Evolutionary conservation across 2,113 vertebrate genomes (phyloP).

Genomic region (Rhadina sibilatrix): DNA sequence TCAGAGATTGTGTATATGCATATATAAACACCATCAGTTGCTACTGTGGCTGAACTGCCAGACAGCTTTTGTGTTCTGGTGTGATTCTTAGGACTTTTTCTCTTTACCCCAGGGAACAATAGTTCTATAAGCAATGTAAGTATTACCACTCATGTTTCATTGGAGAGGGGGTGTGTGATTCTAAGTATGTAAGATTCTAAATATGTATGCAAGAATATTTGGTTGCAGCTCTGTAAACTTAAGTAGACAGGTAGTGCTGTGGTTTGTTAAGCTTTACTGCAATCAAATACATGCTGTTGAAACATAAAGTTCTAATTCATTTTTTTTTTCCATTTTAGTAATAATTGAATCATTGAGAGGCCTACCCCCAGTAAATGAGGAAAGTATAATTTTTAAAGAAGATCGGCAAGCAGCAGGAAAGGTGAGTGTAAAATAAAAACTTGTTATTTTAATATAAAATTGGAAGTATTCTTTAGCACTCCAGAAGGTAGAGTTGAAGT

Average conservation of each 20-base stretch:
- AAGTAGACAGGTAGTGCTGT: neutral
- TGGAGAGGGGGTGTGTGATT: neutral
- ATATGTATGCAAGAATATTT: neutral
- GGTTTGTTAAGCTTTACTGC: neutral
- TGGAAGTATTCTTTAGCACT: neutral
- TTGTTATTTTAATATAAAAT: neutral
- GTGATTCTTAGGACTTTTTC: neutral
- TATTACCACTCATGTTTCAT: accelerated
- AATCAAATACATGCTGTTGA: neutral
- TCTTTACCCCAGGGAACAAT: neutral
- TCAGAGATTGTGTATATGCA: neutral
- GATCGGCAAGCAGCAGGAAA: constrained; percentile 82
- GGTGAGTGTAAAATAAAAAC: constrained; percentile 66
- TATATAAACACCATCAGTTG: neutral
- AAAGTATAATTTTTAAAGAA: constrained; percentile 86
- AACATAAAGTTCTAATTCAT: neutral
- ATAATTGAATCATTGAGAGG: constrained; percentile 87
- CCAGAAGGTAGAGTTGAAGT: neutral
- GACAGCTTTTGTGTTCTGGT: neutral
- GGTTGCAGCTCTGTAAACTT: neutral
- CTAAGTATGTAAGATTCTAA: neutral
- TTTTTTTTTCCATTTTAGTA: constrained; percentile 71
- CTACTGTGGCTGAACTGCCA: neutral
- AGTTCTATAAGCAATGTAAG: neutral
- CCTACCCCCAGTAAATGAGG: constrained; percentile 84